Base-by-base conservation (phyloP, 2,888 invertebrate species). In the Fissipunctia ypsillon region DNA sequence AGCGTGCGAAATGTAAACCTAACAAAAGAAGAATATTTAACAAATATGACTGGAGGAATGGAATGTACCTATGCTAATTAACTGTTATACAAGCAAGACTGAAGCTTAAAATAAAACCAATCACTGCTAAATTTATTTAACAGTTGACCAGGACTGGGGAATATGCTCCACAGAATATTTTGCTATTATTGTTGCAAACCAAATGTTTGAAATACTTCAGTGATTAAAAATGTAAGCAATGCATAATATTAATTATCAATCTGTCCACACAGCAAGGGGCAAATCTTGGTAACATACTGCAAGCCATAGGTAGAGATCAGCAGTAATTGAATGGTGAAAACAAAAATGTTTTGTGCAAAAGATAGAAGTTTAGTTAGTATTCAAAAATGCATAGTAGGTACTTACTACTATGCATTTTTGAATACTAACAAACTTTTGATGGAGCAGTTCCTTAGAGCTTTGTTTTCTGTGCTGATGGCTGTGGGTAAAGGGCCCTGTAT, bases 11-110 rank as follows among this genome's bases (percentile, higher is more conserved):
- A 59, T 41, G 52, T 45, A 12, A 61, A 22, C 14, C 6, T 43
- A 61, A 69, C 43, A 59, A 59, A 45, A 66, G 22, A 66, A n/a
- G 28, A 52, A 59, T 69, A 52, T 59, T 59, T 45, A 50, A 50
- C 0, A 14, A 43, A 12, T 19, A 60, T 60, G 31, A 31, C 16
- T 12, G 19, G 6, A 1, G 14, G 41, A 41, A 65, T 74, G 41
- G 6, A 25, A 76, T 65, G 9, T 60, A n/a, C n/a, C n/a, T n/a
- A 65, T 74, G 59, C n/a, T 61, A 76, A 76, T 78, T 48, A 59
- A 67, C 35, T 50, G 41, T 57, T 45, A n/a, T 5, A 54, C 48
- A 56, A 57, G 52, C 54, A 60, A 67, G 45, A 22, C 25, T 73
- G 9, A 35, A 48, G 4, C 5, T 45, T n/a, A 52, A 25, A 61